phyloP scores from a whole-genome alignment of 2,797 vertebrate species.

The Dryobates pubescens region DNA sequence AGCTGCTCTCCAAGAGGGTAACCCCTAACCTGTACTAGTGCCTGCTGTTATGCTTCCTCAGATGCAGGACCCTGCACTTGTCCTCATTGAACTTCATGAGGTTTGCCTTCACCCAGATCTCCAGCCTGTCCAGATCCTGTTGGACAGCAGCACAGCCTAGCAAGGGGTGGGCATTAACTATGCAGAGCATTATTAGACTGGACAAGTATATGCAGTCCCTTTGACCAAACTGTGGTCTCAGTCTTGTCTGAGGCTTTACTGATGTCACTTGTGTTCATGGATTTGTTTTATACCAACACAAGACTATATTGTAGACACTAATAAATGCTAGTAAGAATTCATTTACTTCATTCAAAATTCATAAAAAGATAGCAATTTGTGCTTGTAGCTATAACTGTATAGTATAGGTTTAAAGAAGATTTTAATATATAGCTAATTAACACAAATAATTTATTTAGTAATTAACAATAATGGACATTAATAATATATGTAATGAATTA shows the following conservation, averaged over 20 bases:
- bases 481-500: constrained; percentile 22
- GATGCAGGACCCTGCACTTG: too few relatives aligned
- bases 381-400: neutral
- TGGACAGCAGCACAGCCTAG: too few relatives aligned
- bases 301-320: neutral
- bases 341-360: neutral
- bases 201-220: neutral
- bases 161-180: too few relatives aligned
- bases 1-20: too few relatives aligned
- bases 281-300: neutral
- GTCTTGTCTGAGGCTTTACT: neutral
- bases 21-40: too few relatives aligned
- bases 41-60: too few relatives aligned
- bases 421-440: neutral
- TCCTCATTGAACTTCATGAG: too few relatives aligned
- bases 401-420: neutral
- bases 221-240: neutral
- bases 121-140: too few relatives aligned
- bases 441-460: constrained; percentile 22
- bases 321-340: neutral
- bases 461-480: constrained; percentile 24
- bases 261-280: neutral
- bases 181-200: neutral
- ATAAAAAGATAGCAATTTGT: neutral
- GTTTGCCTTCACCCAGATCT: too few relatives aligned